Percentiles rank a stretch among this genome's conserved stretches.
phyloP scores from a whole-genome alignment of 2,113 vertebrate species.

The Microtus ochrogaster region DNA sequence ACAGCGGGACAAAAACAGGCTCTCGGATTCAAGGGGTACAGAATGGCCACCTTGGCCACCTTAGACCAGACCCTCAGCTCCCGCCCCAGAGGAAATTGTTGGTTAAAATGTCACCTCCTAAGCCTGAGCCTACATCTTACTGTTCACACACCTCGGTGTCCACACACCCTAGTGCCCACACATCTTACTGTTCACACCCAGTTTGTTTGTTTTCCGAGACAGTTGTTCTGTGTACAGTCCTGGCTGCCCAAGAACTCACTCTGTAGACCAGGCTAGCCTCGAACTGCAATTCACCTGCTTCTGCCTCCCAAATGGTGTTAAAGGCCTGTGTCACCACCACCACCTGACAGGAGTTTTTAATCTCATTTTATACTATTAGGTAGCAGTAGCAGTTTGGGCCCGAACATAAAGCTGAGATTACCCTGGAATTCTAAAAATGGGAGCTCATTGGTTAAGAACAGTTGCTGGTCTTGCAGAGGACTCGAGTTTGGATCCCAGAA shows the following conservation, averaged over 20 bases:
- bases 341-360: not conserved
- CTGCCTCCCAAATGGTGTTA: not conserved
- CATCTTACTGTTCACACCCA: not conserved
- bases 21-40: accelerated
- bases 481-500: not conserved
- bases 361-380: not conserved
- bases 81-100: not conserved
- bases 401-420: not conserved
- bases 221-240: not conserved
- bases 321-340: not conserved
- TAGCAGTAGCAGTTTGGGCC: not conserved
- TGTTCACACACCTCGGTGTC: not conserved
- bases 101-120: not conserved
- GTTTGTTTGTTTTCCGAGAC: not conserved
- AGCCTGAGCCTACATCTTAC: not conserved
- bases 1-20: not conserved
- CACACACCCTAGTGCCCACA: not conserved
- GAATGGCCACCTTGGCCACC: not conserved
- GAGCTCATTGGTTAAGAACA: not conserved
- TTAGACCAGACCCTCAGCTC: not conserved
- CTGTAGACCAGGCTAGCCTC: not conserved
- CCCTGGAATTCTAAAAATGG: not conserved
- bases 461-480: not conserved
- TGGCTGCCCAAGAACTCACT: not conserved
- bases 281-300: not conserved